These are phyloP conservation scores for Neoarius graeffei DNA, from an alignment of 2,113 vertebrate species.

Conservation along the genomic window DNA sequence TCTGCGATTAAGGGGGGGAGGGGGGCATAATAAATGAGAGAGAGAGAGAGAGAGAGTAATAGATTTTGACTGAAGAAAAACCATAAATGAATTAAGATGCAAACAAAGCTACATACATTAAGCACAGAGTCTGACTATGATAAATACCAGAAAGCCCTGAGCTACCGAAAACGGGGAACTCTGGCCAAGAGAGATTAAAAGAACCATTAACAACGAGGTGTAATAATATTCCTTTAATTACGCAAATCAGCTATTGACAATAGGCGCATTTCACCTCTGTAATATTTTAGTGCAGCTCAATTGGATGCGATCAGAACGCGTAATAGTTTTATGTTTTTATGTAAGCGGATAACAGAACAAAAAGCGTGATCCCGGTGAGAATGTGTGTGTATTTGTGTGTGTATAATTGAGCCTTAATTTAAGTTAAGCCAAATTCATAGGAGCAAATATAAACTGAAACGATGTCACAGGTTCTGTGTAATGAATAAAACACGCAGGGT, in stretches of 20 bases:
- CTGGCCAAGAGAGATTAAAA: conserved; percentile 56
- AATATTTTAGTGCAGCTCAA: conserved; percentile 24
- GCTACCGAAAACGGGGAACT: conserved; percentile 39
- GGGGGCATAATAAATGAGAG: conserved; percentile 22
- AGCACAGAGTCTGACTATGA: conserved; percentile 46
- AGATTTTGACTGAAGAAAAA: conserved; percentile 44
- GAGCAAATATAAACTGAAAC: not conserved
- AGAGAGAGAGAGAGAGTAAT: conserved; percentile 38
- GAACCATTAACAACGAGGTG: conserved; percentile 49
- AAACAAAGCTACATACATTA: conserved; percentile 47
- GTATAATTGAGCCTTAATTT: not conserved
- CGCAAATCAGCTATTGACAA: conserved; percentile 46
- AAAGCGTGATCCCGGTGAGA: not conserved
- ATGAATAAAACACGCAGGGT: not conserved
- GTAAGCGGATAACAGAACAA: not conserved
- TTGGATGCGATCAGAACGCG: not conserved
- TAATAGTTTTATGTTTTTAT: not conserved
- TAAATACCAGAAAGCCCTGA: conserved; percentile 45
- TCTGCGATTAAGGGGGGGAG: conserved; percentile 20
- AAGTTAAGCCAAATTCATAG: not conserved
- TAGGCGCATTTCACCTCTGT: conserved; percentile 28
- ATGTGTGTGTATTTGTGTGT: conserved; percentile 7
- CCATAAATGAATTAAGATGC: conserved; percentile 55
- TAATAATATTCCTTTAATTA: conserved; percentile 52
- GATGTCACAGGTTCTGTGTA: not conserved